Base-by-base conservation (phyloP, 2,888 invertebrate species). In the Neoaliturus tenellus region DNA sequence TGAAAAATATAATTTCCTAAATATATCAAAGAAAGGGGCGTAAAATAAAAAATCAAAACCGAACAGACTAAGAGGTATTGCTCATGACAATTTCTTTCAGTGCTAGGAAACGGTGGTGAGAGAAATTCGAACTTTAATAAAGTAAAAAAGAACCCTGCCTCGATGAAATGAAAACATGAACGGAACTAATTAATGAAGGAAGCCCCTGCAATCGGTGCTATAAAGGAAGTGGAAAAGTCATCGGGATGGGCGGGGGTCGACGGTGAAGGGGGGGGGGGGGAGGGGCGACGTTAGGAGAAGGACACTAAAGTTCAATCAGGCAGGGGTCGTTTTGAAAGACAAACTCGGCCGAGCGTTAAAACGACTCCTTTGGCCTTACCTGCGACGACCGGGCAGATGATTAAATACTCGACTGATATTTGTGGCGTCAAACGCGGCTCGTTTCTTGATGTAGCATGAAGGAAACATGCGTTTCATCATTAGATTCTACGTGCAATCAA, bases 181-280 rank as follows among this genome's bases (percentile, higher is more conserved):
- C 78, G 78, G 78, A 55, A 78, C 78, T 78, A 78, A 78, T 78
- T 78, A 78, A 78, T 78, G 55, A 55, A 78, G 55, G 78, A 78
- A 78, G 78, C 51, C 78, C 33, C 39, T n/a, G 44, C 48, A 75
- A 75, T 41, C 41, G 28, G 28, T n/a, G 55, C 78, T 23, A 55
- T 78, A 78, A 78, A 78, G 48, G 73, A n/a, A n/a, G 44, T 2
- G 55, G 55, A 55, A 55, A n/a, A 55, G 20, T 17, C 20, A 31
- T 4, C 23, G 10, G 55, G 78, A 20, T n/a, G 1, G n/a, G n/a
- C n/a, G n/a, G 31, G 78, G 55, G 48, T 4, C 12, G 48, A 48
- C n/a, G n/a, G 35, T 20, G 55, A 55, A 20, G 23, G 1, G 31
- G 78, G 55, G 48, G 31, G 78, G 55, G 48, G 8, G 23, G 48